These are phyloP conservation scores for Calosoma granatense DNA, from an alignment of 1,140 invertebrate species.

Conservation along the genomic window DNA sequence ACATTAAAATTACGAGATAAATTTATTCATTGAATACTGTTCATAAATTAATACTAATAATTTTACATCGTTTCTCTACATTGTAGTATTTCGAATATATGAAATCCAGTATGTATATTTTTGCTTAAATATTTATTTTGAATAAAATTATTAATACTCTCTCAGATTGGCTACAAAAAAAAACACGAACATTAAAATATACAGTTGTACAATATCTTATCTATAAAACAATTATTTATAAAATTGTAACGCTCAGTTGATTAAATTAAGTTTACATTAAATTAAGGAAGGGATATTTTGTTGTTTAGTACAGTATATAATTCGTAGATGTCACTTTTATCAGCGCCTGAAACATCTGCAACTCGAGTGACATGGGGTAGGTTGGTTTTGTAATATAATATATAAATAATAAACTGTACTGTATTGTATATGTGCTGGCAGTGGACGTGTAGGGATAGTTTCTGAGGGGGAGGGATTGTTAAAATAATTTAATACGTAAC, in stretches of 20 bases:
- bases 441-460: not conserved
- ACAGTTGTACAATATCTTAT: not conserved
- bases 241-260: constrained; percentile 5
- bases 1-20: too few species aligned
- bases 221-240: constrained; percentile 1
- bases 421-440: constrained; percentile 9
- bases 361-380: too few species aligned
- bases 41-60: too few species aligned
- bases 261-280: not conserved
- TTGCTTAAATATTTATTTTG: too few species aligned
- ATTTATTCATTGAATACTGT: too few species aligned
- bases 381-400: too few species aligned
- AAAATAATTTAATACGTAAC: not conserved
- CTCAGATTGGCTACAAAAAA: constrained; percentile 15
- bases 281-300: not conserved
- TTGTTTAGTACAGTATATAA: constrained; percentile 9
- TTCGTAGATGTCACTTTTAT: constrained; percentile 16
- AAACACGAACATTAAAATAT: constrained; percentile 16
- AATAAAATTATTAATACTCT: too few species aligned
- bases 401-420: constrained; percentile 1
- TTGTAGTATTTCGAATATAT: too few species aligned
- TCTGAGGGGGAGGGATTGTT: too few species aligned
- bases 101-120: too few species aligned
- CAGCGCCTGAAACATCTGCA: too few species aligned
- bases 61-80: too few species aligned